Base-by-base conservation (phyloP, 2,888 invertebrate genomes). In the Sphaeridia pumilis region DNA sequence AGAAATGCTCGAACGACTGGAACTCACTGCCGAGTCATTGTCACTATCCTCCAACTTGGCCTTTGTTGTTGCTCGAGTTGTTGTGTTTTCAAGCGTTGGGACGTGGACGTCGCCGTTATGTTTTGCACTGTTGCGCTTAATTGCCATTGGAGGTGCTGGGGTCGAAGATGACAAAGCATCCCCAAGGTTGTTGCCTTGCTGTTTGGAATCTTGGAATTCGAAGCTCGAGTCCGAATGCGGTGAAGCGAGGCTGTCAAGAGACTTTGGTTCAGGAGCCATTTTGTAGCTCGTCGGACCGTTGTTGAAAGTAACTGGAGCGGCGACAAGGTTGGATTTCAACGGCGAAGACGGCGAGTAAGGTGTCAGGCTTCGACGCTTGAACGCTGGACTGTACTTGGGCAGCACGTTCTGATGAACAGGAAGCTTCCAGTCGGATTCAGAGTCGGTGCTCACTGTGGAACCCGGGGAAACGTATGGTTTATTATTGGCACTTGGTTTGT, bases 1-100 rank as follows among this genome's bases (percentile, higher is more conserved):
- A 2, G 84, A 84, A 61, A 83, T 78, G 68, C 83, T 83, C 42
- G 85, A 87, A 49, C 85, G 81, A 63, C 84, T 84, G 45, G 84
- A 84, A 69, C 87, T 87, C 69, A 88, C 84, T 3, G 87, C 87
- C 26, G 87, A 88, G 70, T 89, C 88, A 66, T 86, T 87, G 69
- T 88, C 88, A 66, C 84, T 84, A 64, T 85, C 85, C 61, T 82
- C 78, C 36, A 61, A 34, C 35, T 63, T 61, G 4, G 58, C 51
- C 44, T 43, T 55, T 31, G 31, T 31, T 10, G 14, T 14, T 10
- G 14, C 10, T 10, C 7, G 7, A 10, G 7, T 14, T 10, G 31
- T 31, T 31, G 31, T 14, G 14, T 7, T 31, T 14, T 31, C 31
- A 31, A 31, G 31, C 7, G 10, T 10, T n/a, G n/a, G n/a, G n/a